Evolutionary conservation across 2,888 invertebrate species (phyloP).

Genomic region (Pammene aurita): DNA sequence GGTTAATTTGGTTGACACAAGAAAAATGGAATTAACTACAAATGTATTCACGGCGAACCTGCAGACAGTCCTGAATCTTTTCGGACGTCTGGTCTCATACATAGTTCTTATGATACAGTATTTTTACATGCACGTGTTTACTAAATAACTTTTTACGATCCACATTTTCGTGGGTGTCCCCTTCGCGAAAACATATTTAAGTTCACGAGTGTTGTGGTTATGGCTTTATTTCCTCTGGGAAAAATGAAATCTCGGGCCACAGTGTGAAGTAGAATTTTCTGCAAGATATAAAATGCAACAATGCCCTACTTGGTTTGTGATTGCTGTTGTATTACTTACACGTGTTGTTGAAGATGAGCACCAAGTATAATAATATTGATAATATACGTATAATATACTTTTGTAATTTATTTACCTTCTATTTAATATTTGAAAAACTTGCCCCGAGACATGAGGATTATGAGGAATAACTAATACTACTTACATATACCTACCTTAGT

Average conservation of each 20-base stretch:
- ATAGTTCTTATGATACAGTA: slow-evolving; percentile 64
- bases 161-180: slow-evolving; percentile 33
- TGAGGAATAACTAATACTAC: too few species aligned
- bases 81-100: slow-evolving; percentile 61
- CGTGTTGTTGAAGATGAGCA: slow-evolving; percentile 16
- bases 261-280: slow-evolving; percentile 53
- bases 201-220: slow-evolving; percentile 31
- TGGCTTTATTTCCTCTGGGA: slow-evolving; percentile 56
- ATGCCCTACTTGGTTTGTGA: slow-evolving; percentile 47
- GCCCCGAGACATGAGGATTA: too few species aligned
- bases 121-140: slow-evolving; percentile 55
- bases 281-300: slow-evolving; percentile 54
- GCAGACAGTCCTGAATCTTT: slow-evolving; percentile 55
- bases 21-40: slow-evolving; percentile 58
- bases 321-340: slow-evolving; percentile 28
- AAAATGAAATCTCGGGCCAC: slow-evolving; percentile 56
- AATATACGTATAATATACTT: too few species aligned
- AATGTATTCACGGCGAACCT: slow-evolving; percentile 58
- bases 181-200: slow-evolving; percentile 37
- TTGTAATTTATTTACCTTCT: too few species aligned
- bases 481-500: too few species aligned
- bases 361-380: neutral
- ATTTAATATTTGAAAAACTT: too few species aligned
- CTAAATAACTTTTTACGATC: slow-evolving; percentile 42
- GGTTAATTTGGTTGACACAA: slow-evolving; percentile 57